Evolutionary conservation across 2,888 invertebrate species (phyloP).

Genomic region (Sicus ferrugineus): DNA sequence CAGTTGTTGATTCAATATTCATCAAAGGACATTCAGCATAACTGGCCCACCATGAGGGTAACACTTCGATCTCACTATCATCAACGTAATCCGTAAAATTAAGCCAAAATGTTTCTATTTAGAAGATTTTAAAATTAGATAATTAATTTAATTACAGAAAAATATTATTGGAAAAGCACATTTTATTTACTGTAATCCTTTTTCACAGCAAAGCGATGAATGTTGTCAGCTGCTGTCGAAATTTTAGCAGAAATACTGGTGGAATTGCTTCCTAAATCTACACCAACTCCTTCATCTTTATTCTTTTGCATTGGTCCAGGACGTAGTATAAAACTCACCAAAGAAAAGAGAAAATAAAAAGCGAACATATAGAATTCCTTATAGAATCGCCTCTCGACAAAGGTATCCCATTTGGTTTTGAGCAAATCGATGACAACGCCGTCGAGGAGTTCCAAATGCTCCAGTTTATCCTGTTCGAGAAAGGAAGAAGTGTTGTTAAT

Average conservation of each 20-base stretch:
- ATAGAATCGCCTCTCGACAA: constrained; percentile 93
- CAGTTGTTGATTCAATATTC: constrained; percentile 59
- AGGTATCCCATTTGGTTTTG: constrained; percentile 97
- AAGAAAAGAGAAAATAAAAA: constrained; percentile 87
- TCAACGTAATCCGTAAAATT: constrained; percentile 61
- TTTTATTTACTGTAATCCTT: constrained; percentile 50
- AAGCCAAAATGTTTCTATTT: constrained; percentile 60
- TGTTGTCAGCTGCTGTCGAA: not conserved
- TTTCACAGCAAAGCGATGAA: constrained; percentile 20
- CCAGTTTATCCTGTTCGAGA: constrained; percentile 82
- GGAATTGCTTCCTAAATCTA: constrained; percentile 19
- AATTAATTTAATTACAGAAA: not conserved
- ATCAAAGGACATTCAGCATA: constrained; percentile 63
- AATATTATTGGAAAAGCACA: not conserved
- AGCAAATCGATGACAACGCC: constrained; percentile 92
- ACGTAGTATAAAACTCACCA: constrained; percentile 87
- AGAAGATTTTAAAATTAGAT: constrained; percentile 1
- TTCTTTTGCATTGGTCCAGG: constrained; percentile 75
- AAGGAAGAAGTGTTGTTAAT: not conserved
- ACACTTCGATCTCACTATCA: constrained; percentile 49
- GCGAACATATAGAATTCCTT: constrained; percentile 90
- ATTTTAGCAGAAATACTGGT: not conserved
- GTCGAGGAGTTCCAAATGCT: constrained; percentile 93
- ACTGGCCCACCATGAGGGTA: constrained; percentile 60
- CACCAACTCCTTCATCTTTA: constrained; percentile 50